Evolutionary conservation across 2,888 invertebrate species (phyloP), one percentile per base, ranked within the genome.

Genomic region (Drosophila acutilabella): DNA sequence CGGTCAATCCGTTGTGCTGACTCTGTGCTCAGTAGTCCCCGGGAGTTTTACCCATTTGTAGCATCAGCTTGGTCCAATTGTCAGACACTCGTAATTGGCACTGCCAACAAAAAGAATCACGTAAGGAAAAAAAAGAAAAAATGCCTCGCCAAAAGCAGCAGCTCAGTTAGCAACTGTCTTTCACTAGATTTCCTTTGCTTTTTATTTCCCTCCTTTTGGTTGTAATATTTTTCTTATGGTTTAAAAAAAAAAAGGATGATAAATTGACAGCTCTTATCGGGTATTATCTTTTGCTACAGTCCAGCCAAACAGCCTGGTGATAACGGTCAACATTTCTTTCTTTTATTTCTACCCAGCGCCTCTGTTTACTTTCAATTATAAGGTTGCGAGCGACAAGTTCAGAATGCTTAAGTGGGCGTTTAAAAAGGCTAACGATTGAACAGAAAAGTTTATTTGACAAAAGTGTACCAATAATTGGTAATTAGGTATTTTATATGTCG

Each of bases 201-300:
- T 33, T 38, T 58, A 26, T 41, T 50, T 41, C 33, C 4, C 41
- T 20, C 30, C 30, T 30, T 30, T 30, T 8, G 8, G 0, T 30
- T 30, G 30, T 30, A 30, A 30, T 30, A 30, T 30, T 30, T 38
- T 65, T 53, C 71, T 81, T 72, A 36, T 36, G 36, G 36, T 36
- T 36, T 36, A 36, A 36, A 13, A 36, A 33, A 33, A 58, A 69
- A 76, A 75, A 30, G 30, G 2, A 66, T 81, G 76, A 79, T 82
- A 80, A 85, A 84, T 88, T 82, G 86, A 85, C 88, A 85, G 88
- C 69, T 79, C 77, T 85, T 88, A 84, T 88, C 86, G 71, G 71
- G 77, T 50, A 82, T 85, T 83, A 79, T 77, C 65, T 66, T 73
- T 73, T 73, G 54, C 14, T 61, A 60, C 59, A 58, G 65, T 23